Base-by-base conservation (phyloP, 2,797 vertebrate species). In the Silurus aristotelis region DNA sequence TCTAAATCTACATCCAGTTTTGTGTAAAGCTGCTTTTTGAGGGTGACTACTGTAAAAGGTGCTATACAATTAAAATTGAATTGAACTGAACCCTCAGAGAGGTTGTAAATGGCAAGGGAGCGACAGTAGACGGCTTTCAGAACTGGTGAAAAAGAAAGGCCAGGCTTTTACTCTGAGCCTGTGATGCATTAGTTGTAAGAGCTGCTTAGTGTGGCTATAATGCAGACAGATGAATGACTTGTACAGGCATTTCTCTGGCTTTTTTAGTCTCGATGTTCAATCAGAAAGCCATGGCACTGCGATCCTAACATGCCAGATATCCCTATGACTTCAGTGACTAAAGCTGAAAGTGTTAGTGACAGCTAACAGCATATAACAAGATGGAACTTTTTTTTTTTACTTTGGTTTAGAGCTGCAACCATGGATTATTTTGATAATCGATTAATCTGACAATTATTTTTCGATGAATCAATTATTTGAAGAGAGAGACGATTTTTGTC, bases 161-260 rank as follows among this genome's bases (percentile, higher is more conserved):
- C 38, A 48, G 31, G 31, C 76, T 43, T 78, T 78, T 58, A 63
- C 58, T 78, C 58, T 12, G 60, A 27, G 25, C 14, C 19, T 43
- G 19, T 19, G 38, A 80, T 80, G 43, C 61, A 80, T 80, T 80
- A 64, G 38, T 0, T 66, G n/a, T 25, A 13, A 80, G 78, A 80
- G 61, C 78, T 80, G 60, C 38, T 48, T 25, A 64, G 13, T 48
- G 46, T 22, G 9, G 38, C 60, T 80, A 2, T 46, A 80, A 80
- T 46, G 22, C 20, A 63, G 38, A 43, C 5, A 1, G 58, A 63
- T 63, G 58, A 46, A 63, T 79, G 31, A 64, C 43, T 80, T 80
- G 77, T 25, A 64, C 4, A 6, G 48, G 25, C 61, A 48, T 19
- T 52, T 48, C n/a, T 66, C 66, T 66, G 12, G 9, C n/a, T 66